These are phyloP conservation scores for Neoarius graeffei DNA, from an alignment of 2,113 vertebrate genomes.

Conservation along the genomic window DNA sequence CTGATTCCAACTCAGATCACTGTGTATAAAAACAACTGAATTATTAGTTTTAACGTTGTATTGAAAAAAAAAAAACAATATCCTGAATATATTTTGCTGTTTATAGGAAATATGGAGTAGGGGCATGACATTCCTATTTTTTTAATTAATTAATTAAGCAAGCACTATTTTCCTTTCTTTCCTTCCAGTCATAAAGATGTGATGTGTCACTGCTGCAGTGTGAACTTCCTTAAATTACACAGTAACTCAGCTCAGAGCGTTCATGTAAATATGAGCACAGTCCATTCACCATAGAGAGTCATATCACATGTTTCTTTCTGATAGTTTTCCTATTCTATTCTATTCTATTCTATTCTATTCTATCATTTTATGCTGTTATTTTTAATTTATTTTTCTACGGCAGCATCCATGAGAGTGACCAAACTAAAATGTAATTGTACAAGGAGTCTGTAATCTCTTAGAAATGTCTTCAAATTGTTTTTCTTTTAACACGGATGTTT, in stretches of 20 bases:
- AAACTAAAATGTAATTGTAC: neutral
- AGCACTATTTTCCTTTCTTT: too few relatives aligned
- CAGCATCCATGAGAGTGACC: neutral
- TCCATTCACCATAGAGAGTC: neutral
- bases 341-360: too few relatives aligned
- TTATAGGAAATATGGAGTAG: neutral
- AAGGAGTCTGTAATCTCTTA: neutral
- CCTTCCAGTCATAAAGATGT: neutral
- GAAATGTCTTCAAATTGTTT: neutral
- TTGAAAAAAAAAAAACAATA: neutral
- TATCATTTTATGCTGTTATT: neutral
- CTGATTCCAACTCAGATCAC: slow-evolving; percentile 90
- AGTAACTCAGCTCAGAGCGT: neutral
- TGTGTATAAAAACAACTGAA: slow-evolving; percentile 57
- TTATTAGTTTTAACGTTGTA: neutral
- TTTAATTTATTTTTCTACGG: neutral
- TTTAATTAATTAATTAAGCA: too few relatives aligned
- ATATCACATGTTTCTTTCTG: neutral
- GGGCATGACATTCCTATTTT: neutral
- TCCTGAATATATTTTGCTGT: neutral
- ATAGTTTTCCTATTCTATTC: too few relatives aligned
- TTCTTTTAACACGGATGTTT: neutral
- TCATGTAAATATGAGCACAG: neutral
- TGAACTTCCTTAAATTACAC: neutral
- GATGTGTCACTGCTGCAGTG: neutral